Evolutionary conservation across 2,113 vertebrate species (phyloP).

Genomic region (Notiomystis cincta): DNA sequence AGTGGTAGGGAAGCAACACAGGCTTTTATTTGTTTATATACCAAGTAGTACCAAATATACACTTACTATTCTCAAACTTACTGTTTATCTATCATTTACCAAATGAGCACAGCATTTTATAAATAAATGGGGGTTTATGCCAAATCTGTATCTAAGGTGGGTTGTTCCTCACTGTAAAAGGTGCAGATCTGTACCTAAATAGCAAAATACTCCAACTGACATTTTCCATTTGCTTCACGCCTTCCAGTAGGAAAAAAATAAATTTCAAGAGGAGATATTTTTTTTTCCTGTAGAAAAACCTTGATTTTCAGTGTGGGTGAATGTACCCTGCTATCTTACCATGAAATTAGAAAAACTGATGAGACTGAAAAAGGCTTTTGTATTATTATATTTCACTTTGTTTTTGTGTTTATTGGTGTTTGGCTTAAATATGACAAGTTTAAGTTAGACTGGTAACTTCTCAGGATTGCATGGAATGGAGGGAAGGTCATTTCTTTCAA

Average conservation of each 20-base stretch:
- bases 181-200: neutral
- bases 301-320: conserved; percentile 21
- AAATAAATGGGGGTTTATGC: neutral
- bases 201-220: neutral
- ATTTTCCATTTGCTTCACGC: neutral
- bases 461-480: neutral
- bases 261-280: neutral
- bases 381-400: neutral
- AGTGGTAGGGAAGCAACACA: neutral
- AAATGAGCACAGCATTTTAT: neutral
- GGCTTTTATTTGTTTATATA: neutral
- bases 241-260: neutral
- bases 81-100: neutral
- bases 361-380: neutral
- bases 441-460: neutral
- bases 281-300: neutral
- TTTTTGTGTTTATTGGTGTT: neutral
- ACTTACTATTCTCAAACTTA: neutral
- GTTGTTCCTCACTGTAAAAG: neutral
- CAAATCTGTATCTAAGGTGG: neutral
- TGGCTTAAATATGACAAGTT: neutral
- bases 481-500: neutral
- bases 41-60: neutral
- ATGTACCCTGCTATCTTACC: neutral
- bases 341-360: neutral